Evolutionary conservation across 2,888 invertebrate genomes (phyloP), one percentile per base, ranked within the genome.

Genomic region (Hirtodrosophila alboralis): DNA sequence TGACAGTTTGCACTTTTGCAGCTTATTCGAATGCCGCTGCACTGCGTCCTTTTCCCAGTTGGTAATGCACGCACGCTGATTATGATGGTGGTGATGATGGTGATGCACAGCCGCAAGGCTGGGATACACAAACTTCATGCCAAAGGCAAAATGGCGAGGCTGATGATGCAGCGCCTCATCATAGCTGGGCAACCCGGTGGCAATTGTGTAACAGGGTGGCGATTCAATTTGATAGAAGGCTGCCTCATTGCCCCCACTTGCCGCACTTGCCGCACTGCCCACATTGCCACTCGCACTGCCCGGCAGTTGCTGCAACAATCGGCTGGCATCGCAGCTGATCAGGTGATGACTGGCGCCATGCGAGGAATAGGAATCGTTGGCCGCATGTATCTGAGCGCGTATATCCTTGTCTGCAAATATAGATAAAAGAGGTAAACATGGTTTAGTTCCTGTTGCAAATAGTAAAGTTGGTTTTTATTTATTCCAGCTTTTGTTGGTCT

Each of bases 151-250:
- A 53, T 87, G 88, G 44, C 87, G 85, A 91, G 90, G 87, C 75
- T 89, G 88, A 87, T 93, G 93, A 86, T 92, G 92, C 76, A 93
- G 86, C 9, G 93, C 93, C 87, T 93, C 93, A 61, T 93, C 93
- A 89, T 93, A 93, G 62, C 92, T 92, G 28, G 93, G 93, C 56
- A 93, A 86, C 7, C 93, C 93, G 21, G 93, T 93, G 75, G 93
- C 93, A 65, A 93, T 91, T 34, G 93, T 93, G 86, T 93, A 93
- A 75, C 93, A 93, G 30, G 93, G 93, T 59, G 93, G 90, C 34
- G 92, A 92, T 79, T 92, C 93, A 83, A 90, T 88, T 87, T 90
- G 89, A 74, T 88, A 89, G 75, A 89, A 90, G 23, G 84, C 84
- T 12, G 86, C 85, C 59, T 89, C 90, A 10, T 66, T 75, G 40